These are phyloP conservation scores for Glaucopsyche alexis DNA, from an alignment of 2,888 invertebrate genomes.

Conservation along the genomic window DNA sequence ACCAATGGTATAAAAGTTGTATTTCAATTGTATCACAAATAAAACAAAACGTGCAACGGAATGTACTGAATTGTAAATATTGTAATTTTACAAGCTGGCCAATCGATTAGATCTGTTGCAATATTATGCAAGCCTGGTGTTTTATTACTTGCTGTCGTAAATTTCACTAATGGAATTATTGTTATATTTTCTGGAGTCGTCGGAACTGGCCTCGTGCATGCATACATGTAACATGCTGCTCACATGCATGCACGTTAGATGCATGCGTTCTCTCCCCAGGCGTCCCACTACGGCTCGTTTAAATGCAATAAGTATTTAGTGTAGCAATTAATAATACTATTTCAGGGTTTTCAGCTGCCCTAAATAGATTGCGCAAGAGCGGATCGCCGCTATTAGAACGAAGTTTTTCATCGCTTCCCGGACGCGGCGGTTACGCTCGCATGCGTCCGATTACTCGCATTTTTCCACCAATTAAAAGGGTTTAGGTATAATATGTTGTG, in stretches of 20 bases:
- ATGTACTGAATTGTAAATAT: constrained; percentile 9
- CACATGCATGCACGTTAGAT: no score
- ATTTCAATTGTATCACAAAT: constrained; percentile 1
- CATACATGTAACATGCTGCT: no score
- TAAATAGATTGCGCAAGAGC: constrained; percentile 47
- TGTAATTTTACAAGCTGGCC: background rate
- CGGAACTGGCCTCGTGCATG: no score
- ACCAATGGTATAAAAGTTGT: constrained; percentile 14
- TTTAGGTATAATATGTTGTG: background rate
- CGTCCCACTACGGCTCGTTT: constrained; percentile 23
- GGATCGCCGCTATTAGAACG: constrained; percentile 47
- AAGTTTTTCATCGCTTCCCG: constrained; percentile 67
- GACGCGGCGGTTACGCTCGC: constrained; percentile 68
- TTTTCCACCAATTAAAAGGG: constrained; percentile 35
- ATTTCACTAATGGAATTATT: background rate
- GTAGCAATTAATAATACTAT: constrained; percentile 27
- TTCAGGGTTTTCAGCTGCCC: constrained; percentile 38
- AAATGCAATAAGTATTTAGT: constrained; percentile 26
- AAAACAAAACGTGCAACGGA: background rate
- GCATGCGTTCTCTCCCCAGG: background rate
- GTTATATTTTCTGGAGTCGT: no score
- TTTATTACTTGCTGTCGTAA: background rate
- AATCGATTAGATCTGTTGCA: background rate
- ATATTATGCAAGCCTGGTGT: background rate
- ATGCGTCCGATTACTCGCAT: constrained; percentile 51